Evolutionary conservation across 2,797 vertebrate species (phyloP), one percentile per base, ranked within the genome.

Genomic region (Amazonetta brasiliensis): DNA sequence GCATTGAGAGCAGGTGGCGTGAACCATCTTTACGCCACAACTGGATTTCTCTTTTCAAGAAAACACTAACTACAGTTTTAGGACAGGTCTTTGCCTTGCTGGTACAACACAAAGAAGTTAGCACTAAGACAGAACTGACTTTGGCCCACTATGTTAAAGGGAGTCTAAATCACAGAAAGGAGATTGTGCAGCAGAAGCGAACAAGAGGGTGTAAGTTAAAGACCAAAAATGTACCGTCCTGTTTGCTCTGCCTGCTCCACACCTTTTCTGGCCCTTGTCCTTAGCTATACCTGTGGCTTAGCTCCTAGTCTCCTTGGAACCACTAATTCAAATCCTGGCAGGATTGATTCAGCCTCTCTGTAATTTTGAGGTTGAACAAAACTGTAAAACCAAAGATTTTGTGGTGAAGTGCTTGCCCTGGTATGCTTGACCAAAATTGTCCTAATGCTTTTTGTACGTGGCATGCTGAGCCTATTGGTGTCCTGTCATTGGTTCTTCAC

Each of bases 161-260:
- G 28, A 87, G 23, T 54, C 71, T 64, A 54, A 88, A 19, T 79
- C 48, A 95, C 77, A 90, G 74, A 94, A 68, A 87, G 50, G 31
- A 41, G 35, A 73, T 50, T 92, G 84, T 93, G 77, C 56, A 90
- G 63, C 71, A 94, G 35, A 69, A 82, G 41, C 74, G 89, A 87
- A n/a, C 20, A 43, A 17, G 56, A 84, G 52, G 41, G n/a, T 77
- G 56, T 64, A 90, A 84, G 25, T 30, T 77, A 37, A 81, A 46
- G 67, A 33, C 58, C 75, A 92, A 92, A 58, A 91, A 92, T 35
- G 83, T 89, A 74, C 60, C 33, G 43, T 90, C 41, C 71, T 95
- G 90, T 97, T 95, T 95, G 94, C 72, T 92, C 69, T 89, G 77
- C 54, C 48, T 62, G 86, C 64, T 92, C 94, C 68, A 91, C 89